Conservation (phyloP, 2,113 vertebrate species). For the Papio anubis region DNA sequence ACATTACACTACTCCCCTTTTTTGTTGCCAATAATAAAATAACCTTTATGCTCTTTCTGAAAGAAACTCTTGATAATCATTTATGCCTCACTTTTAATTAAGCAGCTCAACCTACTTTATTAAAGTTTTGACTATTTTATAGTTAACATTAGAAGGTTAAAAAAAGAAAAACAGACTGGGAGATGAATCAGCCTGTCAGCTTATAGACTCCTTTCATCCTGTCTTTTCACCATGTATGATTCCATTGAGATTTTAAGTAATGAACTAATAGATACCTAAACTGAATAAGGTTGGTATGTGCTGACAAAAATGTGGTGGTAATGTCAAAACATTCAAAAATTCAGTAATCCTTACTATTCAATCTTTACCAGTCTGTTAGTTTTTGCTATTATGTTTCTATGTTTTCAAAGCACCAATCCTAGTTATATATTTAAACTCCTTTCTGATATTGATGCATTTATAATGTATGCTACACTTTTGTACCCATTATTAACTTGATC, state of each 20-base stretch:
- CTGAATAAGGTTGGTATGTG: slow-evolving; percentile 75
- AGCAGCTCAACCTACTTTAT: slow-evolving; percentile 44
- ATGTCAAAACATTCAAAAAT: slow-evolving; percentile 83
- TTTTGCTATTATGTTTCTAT: slow-evolving; percentile 53
- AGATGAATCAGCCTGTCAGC: slow-evolving; percentile 80
- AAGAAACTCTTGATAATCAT: slow-evolving; percentile 35
- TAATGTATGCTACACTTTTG: slow-evolving; percentile 18
- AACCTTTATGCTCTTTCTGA: neutral
- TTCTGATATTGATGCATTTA: slow-evolving; percentile 42
- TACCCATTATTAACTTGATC: slow-evolving; percentile 14
- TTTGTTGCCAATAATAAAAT: neutral
- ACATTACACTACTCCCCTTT: neutral
- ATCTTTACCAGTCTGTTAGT: slow-evolving; percentile 25
- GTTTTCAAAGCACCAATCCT: slow-evolving; percentile 54
- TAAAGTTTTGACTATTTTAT: slow-evolving; percentile 49
- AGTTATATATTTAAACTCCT: slow-evolving; percentile 37
- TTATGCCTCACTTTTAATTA: slow-evolving; percentile 50
- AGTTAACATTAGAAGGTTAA: slow-evolving; percentile 50
- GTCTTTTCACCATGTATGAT: slow-evolving; percentile 73
- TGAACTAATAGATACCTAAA: slow-evolving; percentile 79
- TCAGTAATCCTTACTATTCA: slow-evolving; percentile 57
- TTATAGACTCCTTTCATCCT: slow-evolving; percentile 75
- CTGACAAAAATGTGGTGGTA: slow-evolving; percentile 79
- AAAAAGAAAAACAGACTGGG: slow-evolving; percentile 1
- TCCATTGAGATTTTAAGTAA: slow-evolving; percentile 81